Evolutionary conservation across 1,140 invertebrate genomes (phyloP).

Genomic region (Grapholita molesta): DNA sequence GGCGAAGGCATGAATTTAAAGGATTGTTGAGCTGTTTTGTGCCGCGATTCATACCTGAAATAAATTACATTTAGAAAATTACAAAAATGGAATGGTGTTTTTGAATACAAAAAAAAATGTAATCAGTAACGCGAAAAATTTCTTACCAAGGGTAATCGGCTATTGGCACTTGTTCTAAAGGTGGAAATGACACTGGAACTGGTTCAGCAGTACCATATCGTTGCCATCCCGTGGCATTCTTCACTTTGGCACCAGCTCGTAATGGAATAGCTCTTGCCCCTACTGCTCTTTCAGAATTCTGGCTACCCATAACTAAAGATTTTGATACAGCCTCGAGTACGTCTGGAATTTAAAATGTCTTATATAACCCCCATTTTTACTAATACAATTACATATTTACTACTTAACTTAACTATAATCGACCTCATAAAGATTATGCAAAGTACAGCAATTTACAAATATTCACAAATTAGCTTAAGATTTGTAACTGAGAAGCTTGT

Average conservation of each 20-base stretch:
- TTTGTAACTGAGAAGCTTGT: no score
- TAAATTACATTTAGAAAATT: background rate
- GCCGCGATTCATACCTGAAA: constrained; percentile 66
- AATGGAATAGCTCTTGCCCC: constrained; percentile 59
- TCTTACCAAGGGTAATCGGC: constrained; percentile 68
- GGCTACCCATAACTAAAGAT: constrained; percentile 60
- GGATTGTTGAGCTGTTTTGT: constrained; percentile 78
- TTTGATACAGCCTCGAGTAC: constrained; percentile 70
- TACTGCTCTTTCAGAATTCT: constrained; percentile 53
- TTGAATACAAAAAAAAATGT: no score
- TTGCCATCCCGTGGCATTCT: constrained; percentile 60
- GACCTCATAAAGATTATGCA: no score
- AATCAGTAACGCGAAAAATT: no score
- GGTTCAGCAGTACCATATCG: constrained; percentile 59
- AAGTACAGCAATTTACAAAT: no score
- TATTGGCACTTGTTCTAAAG: constrained; percentile 57
- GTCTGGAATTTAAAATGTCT: constrained; percentile 52
- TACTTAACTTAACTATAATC: no score
- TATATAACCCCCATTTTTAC: no score
- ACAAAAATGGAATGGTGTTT: no score
- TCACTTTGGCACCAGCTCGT: constrained; percentile 52
- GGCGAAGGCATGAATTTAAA: constrained; percentile 85
- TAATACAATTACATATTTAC: no score
- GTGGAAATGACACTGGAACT: constrained; percentile 46
- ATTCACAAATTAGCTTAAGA: no score